A percentile compares a stretch with the other conserved stretches of the same genome.
These are phyloP conservation scores for Cygnus atratus DNA, from an alignment of 2,113 vertebrate species.

Conservation along the genomic window DNA sequence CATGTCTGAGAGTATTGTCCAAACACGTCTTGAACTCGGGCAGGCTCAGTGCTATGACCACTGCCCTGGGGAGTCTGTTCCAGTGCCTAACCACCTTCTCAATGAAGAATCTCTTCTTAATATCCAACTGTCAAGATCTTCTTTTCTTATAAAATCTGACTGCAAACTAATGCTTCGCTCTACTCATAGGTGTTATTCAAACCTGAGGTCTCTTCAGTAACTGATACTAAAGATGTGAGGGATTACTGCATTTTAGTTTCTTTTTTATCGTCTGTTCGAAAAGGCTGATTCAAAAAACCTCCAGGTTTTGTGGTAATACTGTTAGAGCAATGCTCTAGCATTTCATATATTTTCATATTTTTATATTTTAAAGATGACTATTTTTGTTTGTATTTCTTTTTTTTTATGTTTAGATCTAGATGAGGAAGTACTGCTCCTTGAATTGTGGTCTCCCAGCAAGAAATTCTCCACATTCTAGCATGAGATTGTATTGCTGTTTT, in stretches of 20 bases:
- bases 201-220: neutral
- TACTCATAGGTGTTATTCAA: neutral
- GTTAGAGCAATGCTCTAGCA: neutral
- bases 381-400: neutral
- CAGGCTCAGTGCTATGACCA: neutral
- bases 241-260: neutral
- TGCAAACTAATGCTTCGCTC: neutral
- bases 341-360: neutral
- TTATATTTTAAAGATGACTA: conserved; percentile 12
- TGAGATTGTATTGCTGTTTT: neutral
- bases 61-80: neutral
- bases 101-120: neutral
- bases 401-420: neutral
- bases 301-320: neutral
- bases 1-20: neutral
- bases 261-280: neutral
- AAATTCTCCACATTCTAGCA: neutral
- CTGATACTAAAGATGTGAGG: neutral
- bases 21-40: neutral
- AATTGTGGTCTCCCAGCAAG: neutral
- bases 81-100: neutral
- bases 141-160: neutral
- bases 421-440: neutral
- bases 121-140: neutral
- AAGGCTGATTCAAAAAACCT: neutral